Evolutionary conservation across 2,797 vertebrate genomes (phyloP), one percentile per base, ranked within the genome.

Genomic region (Hoplostethus mediterraneus): DNA sequence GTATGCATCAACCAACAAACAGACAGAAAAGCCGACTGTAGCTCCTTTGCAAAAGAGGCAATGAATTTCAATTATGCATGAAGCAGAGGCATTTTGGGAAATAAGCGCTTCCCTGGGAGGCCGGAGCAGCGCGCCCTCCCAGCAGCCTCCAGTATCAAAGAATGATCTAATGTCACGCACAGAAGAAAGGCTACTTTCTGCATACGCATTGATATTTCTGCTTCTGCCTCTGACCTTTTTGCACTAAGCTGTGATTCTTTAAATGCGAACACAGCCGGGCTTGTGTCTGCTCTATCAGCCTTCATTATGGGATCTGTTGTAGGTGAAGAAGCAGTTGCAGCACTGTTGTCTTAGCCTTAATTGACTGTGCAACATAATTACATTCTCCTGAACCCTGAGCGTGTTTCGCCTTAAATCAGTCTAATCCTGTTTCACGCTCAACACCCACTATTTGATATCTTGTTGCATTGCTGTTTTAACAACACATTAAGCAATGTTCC

Each of bases 101-200:
- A 93, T 92, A 86, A 91, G 82, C 82, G 66, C 72, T 83, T 87
- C 71, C 85, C 80, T 63, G 33, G 25, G 84, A 84, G 87, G 67
- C 53, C 47, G 9, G 0, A 1, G 21, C 21, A 21, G 21, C 21
- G 21, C 21, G 21, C 45, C 63, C 53, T 25, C 59, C 67, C 63
- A 56, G 68, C 68, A 66, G 73, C 83, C 84, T 67, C 70, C 71
- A 63, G 83, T 90, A 92, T 91, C 87, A 93, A 88, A 91, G 86
- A 92, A 81, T 89, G 89, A 93, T 94, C 89, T 93, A 90, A 94
- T 93, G 91, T 93, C 93, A 93, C 80, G 87, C 88, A 82, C 88
- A 83, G 88, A 88, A 78, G 90, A 93, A 94, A 94, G 93, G 93
- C 94, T 94, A 92, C 80, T 88, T 85, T 91, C 91, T 88, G 90